Percentiles rank a stretch among this genome's conserved stretches.
These are phyloP conservation scores for Pseudorectes ferrugineus DNA, from an alignment of 2,113 vertebrate genomes.

Conservation along the genomic window DNA sequence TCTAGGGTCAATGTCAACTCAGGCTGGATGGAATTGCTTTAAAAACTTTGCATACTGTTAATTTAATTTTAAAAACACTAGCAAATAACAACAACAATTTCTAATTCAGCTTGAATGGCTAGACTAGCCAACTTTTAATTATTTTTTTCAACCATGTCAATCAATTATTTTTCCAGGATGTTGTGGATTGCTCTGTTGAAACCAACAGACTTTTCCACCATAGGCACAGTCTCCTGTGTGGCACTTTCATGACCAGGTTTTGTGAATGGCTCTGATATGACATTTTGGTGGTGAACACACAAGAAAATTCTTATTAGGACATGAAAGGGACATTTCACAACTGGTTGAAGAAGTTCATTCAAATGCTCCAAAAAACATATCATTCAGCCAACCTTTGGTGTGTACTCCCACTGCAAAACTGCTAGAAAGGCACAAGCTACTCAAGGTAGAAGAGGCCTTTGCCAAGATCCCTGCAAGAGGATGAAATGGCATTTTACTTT, in stretches of 20 bases:
- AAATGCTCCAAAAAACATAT: background rate
- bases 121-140: background rate
- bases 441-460: background rate
- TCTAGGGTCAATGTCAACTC: background rate
- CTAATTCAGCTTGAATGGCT: background rate
- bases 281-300: background rate
- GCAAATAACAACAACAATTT: background rate
- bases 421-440: background rate
- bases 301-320: background rate
- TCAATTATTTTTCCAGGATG: background rate
- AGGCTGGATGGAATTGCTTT: background rate
- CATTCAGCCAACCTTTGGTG: background rate
- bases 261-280: background rate
- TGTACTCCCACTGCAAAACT: background rate
- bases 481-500: background rate
- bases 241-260: background rate
- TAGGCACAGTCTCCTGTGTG: background rate
- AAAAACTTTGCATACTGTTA: background rate
- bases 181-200: background rate
- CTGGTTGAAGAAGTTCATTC: background rate
- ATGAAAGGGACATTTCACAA: background rate
- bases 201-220: background rate
- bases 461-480: background rate
- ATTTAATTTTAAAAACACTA: background rate
- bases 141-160: background rate